Evolutionary conservation across 2,797 vertebrate species (phyloP).

Genomic region (Petrocephalus sullivani): DNA sequence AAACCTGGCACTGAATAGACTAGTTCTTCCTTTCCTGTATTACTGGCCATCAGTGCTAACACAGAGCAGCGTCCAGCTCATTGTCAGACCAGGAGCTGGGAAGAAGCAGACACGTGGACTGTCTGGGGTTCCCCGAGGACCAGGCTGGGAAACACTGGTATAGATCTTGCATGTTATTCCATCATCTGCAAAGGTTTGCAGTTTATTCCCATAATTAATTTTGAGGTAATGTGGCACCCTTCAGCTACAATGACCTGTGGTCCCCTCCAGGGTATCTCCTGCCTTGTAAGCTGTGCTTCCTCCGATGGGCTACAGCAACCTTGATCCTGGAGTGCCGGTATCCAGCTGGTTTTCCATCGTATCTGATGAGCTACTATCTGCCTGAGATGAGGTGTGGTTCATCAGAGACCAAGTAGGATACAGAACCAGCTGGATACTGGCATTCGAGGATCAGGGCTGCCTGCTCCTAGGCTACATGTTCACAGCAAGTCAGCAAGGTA

Average conservation of each 20-base stretch:
- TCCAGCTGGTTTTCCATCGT: background rate
- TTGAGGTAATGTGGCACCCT: background rate
- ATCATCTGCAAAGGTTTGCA: background rate
- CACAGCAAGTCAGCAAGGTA: background rate
- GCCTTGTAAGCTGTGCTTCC: background rate
- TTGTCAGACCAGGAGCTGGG: background rate
- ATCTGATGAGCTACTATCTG: background rate
- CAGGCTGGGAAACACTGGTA: background rate
- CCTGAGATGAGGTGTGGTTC: background rate
- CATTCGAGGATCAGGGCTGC: background rate
- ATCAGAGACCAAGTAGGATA: background rate
- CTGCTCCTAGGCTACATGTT: background rate
- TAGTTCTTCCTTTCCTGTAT: background rate
- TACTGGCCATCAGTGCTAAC: background rate
- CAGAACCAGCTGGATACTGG: background rate
- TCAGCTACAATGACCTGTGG: background rate
- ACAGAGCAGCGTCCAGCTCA: background rate
- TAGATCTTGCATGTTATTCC: background rate
- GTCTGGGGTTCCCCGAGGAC: background rate
- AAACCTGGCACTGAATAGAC: background rate
- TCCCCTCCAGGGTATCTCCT: background rate
- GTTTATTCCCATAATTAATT: background rate
- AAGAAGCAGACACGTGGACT: background rate
- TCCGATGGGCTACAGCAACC: background rate
- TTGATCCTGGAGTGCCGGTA: background rate